Base-by-base conservation (phyloP, 2,888 invertebrate species). In the Tupiocoris notatus region DNA sequence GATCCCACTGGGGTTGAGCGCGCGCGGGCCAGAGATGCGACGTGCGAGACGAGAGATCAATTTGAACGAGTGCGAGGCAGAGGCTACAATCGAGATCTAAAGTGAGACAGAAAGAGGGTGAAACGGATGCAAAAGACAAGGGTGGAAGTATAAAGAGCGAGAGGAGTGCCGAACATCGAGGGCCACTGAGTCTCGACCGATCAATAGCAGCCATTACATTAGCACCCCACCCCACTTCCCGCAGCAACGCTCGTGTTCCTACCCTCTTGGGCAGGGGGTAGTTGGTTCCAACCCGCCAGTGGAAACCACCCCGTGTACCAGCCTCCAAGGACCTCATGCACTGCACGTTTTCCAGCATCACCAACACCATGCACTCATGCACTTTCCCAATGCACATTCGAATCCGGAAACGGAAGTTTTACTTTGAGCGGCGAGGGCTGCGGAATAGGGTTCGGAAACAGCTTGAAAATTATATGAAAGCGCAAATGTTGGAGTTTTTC, bases 151-250 rank as follows among this genome's bases (percentile, higher is more conserved):
- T 20, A 17, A 16, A 12, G 57, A 20, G 16, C 9, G 22, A 18
- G 16, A 2, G 57, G 20, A 22, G 67, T 54, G 67, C 67, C 67
- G 67, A 67, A 67, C 57, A 67, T 67, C 18, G 67, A 56, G 67
- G 57, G 57, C 57, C 16, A 20, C 57, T 21, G 22, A 67, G 67
- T 67, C 67, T 56, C 67, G 57, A 56, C 67, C 67, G 67, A 67
- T 67, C 67, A 67, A 67, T 67, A 67, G 67, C 67, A 67, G 67
- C 67, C 67, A 67, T 67, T 67, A 67, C 67, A 67, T 67, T 67
- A 67, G 67, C 67, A 67, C 67, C 67, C 57, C 20, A 21, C 18
- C 57, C 56, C n/a, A 9, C 56, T n/a, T 9, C 65, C 54, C 39
- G 6, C 12, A 3, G 6, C 6, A 39, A 12, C 39, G n/a, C n/a